Conservation (phyloP, 2,888 invertebrate genomes). For the Euzetes globulus region DNA sequence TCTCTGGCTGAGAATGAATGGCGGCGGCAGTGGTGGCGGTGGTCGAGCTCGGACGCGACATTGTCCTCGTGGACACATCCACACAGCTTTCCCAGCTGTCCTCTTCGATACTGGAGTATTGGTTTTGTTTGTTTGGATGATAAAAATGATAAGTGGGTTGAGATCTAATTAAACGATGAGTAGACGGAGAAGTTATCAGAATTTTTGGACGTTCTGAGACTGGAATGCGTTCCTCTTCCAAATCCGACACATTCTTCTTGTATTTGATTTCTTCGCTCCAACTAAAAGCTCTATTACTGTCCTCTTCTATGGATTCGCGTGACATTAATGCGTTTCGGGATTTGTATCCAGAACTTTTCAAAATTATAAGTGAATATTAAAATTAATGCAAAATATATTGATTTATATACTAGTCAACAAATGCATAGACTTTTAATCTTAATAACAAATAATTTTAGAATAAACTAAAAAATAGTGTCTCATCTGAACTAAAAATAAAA, state of each 20-base stretch:
- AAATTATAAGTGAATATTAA: background rate
- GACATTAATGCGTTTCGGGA: background rate
- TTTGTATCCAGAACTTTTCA: conserved; percentile 19
- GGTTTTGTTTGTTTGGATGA: conserved; percentile 1
- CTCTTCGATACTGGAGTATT: conserved; percentile 6
- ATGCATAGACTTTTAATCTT: background rate
- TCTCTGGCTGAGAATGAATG: conserved; percentile 1
- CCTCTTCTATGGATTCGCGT: conserved; percentile 2
- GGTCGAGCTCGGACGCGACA: background rate
- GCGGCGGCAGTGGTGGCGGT: conserved; percentile 19
- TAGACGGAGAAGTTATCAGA: conserved; percentile 20
- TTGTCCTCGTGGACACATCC: background rate
- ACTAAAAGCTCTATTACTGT: background rate
- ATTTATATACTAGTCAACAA: background rate
- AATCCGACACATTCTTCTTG: background rate
- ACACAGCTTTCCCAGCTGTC: conserved; percentile 24
- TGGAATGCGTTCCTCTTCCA: background rate
- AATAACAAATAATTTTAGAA: background rate
- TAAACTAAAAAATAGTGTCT: no score
- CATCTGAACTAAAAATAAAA: no score
- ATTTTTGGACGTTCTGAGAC: conserved; percentile 13
- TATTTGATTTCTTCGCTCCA: background rate
- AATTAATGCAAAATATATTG: background rate
- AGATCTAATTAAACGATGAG: conserved; percentile 4
- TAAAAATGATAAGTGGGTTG: conserved; percentile 6